Conservation (phyloP, 2,113 vertebrate species). For the Poecilia latipinna region DNA sequence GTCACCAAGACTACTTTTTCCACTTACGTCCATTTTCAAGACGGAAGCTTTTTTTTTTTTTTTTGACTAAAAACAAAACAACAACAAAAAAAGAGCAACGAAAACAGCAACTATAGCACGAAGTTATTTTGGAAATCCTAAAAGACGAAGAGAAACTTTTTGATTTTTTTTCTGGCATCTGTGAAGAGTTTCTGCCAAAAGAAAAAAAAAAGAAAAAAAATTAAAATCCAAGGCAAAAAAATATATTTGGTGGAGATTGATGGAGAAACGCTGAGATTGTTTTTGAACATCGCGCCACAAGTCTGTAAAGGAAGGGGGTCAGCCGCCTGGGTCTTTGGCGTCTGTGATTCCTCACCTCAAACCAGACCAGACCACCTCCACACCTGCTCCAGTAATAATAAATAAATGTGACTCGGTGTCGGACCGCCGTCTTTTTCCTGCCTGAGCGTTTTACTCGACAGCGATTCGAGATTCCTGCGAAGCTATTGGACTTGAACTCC, state of each 20-base stretch:
- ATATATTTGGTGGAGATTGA: slow-evolving; percentile 39
- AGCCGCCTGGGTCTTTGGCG: slow-evolving; percentile 46
- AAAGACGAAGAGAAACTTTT: slow-evolving; percentile 60
- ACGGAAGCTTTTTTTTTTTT: slow-evolving; percentile 49
- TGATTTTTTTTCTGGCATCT: slow-evolving; percentile 43
- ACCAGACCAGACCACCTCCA: slow-evolving; percentile 41
- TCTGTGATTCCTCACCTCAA: slow-evolving; percentile 24
- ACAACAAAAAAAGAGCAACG: slow-evolving; percentile 55
- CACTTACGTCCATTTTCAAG: slow-evolving; percentile 67
- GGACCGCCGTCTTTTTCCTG: slow-evolving; percentile 61
- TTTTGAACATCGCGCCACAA: slow-evolving; percentile 52
- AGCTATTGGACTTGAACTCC: slow-evolving; percentile 77
- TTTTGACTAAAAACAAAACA: neutral
- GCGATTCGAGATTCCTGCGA: slow-evolving; percentile 74
- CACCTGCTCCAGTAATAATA: slow-evolving; percentile 59
- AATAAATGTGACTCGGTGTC: slow-evolving; percentile 77
- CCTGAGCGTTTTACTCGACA: slow-evolving; percentile 57
- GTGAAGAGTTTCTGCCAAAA: slow-evolving; percentile 46
- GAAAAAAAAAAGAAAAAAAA: neutral
- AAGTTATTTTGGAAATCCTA: slow-evolving; percentile 64
- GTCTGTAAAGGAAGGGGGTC: slow-evolving; percentile 50
- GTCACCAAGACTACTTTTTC: slow-evolving; percentile 66
- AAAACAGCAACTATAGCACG: slow-evolving; percentile 39
- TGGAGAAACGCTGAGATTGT: slow-evolving; percentile 35
- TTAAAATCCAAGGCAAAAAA: slow-evolving; percentile 38